Evolutionary conservation across 2,113 vertebrate species (phyloP).

Genomic region (Nematolebias whitei): DNA sequence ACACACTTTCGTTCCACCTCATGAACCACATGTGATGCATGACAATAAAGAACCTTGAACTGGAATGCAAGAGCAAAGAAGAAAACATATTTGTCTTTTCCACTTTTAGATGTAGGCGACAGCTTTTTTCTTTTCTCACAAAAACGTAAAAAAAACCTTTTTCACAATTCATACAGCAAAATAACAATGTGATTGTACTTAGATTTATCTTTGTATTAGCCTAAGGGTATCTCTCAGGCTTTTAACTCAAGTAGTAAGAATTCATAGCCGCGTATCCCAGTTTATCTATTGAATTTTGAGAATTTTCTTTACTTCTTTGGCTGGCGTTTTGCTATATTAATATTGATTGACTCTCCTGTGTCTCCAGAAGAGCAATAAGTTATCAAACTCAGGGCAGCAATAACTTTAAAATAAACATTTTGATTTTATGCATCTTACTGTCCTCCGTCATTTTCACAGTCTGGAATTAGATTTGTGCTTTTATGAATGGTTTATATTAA

Average conservation of each 20-base stretch:
- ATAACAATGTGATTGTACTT: neutral
- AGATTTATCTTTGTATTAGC: neutral
- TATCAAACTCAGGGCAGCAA: conserved; percentile 23
- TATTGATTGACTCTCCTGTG: conserved; percentile 52
- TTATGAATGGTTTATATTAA: neutral
- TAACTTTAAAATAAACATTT: conserved; percentile 34
- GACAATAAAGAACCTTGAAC: no score
- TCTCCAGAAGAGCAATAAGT: conserved; percentile 35
- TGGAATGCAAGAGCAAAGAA: no score
- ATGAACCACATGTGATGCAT: no score
- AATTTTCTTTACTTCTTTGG: conserved; percentile 11
- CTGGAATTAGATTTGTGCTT: neutral
- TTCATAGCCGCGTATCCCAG: conserved; percentile 13
- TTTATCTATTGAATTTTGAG: conserved; percentile 39
- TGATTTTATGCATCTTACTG: conserved; percentile 26
- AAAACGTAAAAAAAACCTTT: neutral
- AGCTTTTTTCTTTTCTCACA: no score
- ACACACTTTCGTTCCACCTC: no score
- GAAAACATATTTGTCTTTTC: no score
- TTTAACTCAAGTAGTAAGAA: neutral
- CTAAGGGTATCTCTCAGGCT: neutral
- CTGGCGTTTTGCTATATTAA: conserved; percentile 17
- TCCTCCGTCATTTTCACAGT: conserved; percentile 28
- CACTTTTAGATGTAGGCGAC: no score
- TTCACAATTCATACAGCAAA: neutral